Base-by-base conservation (phyloP, 2,888 invertebrate genomes). In the Dione vanillae region DNA sequence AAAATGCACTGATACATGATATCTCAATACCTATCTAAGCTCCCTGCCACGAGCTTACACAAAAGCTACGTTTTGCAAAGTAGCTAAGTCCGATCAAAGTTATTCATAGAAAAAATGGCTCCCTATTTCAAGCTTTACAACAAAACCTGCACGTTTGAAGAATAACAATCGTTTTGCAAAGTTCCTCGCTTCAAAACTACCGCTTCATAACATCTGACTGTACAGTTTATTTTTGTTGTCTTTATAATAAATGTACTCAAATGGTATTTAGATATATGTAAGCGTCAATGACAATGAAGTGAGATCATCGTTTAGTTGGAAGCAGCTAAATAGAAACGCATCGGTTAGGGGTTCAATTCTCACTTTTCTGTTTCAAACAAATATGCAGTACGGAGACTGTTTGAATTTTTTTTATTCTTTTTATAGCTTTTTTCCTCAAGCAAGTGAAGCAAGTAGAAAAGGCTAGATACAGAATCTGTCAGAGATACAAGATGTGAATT, bases 151-250 rank as follows among this genome's bases (percentile, higher is more conserved):
- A 47, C 45, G 47, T 62, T 62, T 62, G 27, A 47, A 16, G 47
- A 61, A 47, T 62, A 59, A 59, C 59, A 59, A 59, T 59, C 43
- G 59, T 20, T 41, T 47, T 11, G 43, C 16, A 35, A 62, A 62
- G 62, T 62, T 62, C 35, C 41, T 47, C 27, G 27, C 43, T 62
- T 62, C 45, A 62, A 62, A 62, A 62, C 62, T 47, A 37, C 47
- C 43, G 43, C 45, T 62, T 47, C 37, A 62, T 62, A 37, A 49
- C 41, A 59, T 59, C 43, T 20, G 43, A 43, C 59, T 43, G 41
- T 37, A 43, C 20, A 59, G 14, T 9, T 20, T 37, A n/a, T n/a
- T 58, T 59, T 59, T 59, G 12, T 20, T 59, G 19, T 41, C 16
- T 58, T 40, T 58, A 7, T 20, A 27, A 59, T 43, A 43, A 19